Evolutionary conservation across 2,888 invertebrate genomes (phyloP), one percentile per base, ranked within the genome.

Genomic region (Drosophila demipolita): DNA sequence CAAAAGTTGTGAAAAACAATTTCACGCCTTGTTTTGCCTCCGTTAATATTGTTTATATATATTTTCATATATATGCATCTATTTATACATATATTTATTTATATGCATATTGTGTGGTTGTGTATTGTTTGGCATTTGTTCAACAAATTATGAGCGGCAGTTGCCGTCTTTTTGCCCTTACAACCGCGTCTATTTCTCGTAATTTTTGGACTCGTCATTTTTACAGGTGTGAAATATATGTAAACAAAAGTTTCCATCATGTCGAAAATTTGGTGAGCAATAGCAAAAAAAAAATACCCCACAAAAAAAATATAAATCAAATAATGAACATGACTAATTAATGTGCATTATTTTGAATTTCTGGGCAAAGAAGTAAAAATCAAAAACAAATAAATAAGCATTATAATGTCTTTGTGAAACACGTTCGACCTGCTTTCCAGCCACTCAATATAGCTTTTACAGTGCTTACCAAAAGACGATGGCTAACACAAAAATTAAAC

Each of bases 381-480:
- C 42, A 26, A 53, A 57, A 57, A 36, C 63, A 77, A 77, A 77
- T 73, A 76, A 76, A 76, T 77, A 60, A 63, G 65, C 60, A 66
- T 77, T 77, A 60, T 36, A 63, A 73, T 57, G 60, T 38, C 59
- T 62, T 68, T 53, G 20, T 11, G 36, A 64, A 85, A 83, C 83
- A 69, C 55, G 83, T 82, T 78, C 52, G 59, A 86, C 80, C 86
- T 65, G 86, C 82, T 84, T 80, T 78, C 36, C 32, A 50, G 42
- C 61, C 40, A 60, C 40, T 64, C 57, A 69, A 75, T 76, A 70
- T 64, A 49, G 59, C 55, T 57, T 72, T 74, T 55, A 64, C 78
- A 70, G 73, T 73, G 79, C 83, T 82, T 58, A 62, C 63, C 68
- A 80, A 73, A 78, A 73, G 57, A 70, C 64, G 36, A 23, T 23